These are phyloP conservation scores for Magallana ariakensis DNA, from an alignment of 1,140 invertebrate genomes.

Conservation along the genomic window DNA sequence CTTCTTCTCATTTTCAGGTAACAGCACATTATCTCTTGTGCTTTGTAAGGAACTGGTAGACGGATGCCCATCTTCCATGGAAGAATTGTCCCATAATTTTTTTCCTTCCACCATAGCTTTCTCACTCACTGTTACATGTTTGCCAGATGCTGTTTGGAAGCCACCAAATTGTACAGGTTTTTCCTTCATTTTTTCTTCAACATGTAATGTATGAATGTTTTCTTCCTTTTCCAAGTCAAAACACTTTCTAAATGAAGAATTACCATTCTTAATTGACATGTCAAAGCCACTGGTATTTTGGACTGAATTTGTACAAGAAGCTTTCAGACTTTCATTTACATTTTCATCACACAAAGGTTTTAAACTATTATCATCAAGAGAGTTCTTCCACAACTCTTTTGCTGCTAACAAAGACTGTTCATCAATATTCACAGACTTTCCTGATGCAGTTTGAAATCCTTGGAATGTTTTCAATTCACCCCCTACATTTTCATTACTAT, in stretches of 20 bases:
- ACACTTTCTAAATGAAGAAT: too few species aligned
- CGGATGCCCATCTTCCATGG: not conserved
- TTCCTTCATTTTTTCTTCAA: not conserved
- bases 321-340: too few species aligned
- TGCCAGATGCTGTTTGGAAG: not conserved
- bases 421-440: constrained; percentile 39
- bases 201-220: too few species aligned
- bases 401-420: constrained; percentile 46
- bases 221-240: too few species aligned
- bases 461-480: not conserved
- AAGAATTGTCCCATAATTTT: not conserved
- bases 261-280: too few species aligned
- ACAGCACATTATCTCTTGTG: not conserved
- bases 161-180: not conserved
- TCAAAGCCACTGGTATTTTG: too few species aligned
- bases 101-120: not conserved
- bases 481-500: not conserved
- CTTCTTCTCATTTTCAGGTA: not conserved
- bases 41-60: not conserved
- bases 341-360: not conserved
- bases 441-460: constrained; percentile 59
- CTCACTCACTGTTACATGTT: not conserved
- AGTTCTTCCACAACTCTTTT: constrained; percentile 12
- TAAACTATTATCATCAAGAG: not conserved
- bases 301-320: too few species aligned